phyloP scores from a whole-genome alignment of 2,797 vertebrate species.

The Clarias platycephalus region DNA sequence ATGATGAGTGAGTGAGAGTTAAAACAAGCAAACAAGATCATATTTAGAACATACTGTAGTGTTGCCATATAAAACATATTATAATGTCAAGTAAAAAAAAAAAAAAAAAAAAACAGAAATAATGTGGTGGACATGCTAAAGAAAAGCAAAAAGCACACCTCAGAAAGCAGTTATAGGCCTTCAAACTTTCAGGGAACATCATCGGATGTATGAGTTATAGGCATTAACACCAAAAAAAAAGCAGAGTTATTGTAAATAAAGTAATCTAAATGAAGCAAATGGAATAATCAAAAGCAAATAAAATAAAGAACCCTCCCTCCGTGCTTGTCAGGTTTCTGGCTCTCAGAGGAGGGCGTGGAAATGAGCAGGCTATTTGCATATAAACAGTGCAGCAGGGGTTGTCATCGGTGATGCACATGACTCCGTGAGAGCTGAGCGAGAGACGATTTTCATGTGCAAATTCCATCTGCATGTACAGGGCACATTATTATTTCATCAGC shows the following conservation, averaged over 20 bases:
- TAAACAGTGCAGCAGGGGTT: conserved; percentile 76
- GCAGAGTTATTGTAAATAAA: not conserved
- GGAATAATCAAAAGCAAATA: conserved; percentile 75
- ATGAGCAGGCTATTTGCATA: conserved; percentile 70
- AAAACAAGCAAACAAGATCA: too few species aligned
- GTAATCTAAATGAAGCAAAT: not conserved
- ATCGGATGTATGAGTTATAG: not conserved
- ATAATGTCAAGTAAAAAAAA: not conserved
- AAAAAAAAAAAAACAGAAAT: not conserved
- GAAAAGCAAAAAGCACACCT: not conserved
- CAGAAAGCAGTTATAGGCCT: not conserved
- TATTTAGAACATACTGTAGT: too few species aligned
- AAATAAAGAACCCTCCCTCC: conserved; percentile 54
- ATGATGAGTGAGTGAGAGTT: too few species aligned
- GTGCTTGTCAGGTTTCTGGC: conserved; percentile 50
- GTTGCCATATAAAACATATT: too few species aligned
- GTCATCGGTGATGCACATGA: conserved; percentile 70
- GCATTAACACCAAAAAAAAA: not conserved
- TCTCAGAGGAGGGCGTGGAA: conserved; percentile 66
- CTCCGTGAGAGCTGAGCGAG: conserved; percentile 61
- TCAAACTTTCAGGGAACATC: not conserved
- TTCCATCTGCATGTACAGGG: conserved; percentile 71
- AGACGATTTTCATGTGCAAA: conserved; percentile 81
- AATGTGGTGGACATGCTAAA: not conserved
- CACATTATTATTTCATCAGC: conserved; percentile 81